Base-by-base conservation (phyloP, 2,888 invertebrate species). In the Strigamia crassipes region DNA sequence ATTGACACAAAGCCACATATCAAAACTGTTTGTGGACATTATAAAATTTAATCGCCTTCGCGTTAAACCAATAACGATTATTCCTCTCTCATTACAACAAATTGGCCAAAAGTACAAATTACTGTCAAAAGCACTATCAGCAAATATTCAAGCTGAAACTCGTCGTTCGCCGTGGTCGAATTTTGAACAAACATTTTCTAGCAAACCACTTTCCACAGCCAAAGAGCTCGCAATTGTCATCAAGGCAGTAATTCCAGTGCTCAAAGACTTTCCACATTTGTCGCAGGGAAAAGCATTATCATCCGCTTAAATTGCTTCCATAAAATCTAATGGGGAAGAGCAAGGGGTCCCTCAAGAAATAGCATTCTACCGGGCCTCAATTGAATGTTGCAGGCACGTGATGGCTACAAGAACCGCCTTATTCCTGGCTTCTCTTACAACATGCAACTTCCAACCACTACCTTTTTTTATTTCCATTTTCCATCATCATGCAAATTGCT, bases 171-270 rank as follows among this genome's bases (percentile, higher is more conserved):
- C 56, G 73, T 73, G 73, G 73, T 73, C 73, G 73, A 73, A 31
- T 73, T 73, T 73, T 73, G 73, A 73, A 31, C 73, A 73, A 73
- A 73, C 73, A 73, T 73, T 73, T 73, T 73, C 73, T 73, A 73
- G 31, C 73, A 73, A 38, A 31, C 73, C 31, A 73, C 73, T 73
- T 73, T 73, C 31, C 73, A 27, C 73, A 66, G 66, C 73, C 73
- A 73, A 73, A 73, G 73, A 73, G 73, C 73, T 73, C 73, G 73
- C 73, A 73, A 73, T 73, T 73, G 73, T 73, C 73, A 73, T 73
- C 73, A 73, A 73, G 73, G 73, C 73, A 73, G 73, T 73, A 73
- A 73, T 73, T 73, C 73, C 73, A 73, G 73, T 73, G 73, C 73
- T 73, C 73, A 73, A 73, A 73, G 73, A 73, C 73, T 73, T 73